phyloP scores from a whole-genome alignment of 2,797 vertebrate species.

The Gymnopithys bicolor region DNA sequence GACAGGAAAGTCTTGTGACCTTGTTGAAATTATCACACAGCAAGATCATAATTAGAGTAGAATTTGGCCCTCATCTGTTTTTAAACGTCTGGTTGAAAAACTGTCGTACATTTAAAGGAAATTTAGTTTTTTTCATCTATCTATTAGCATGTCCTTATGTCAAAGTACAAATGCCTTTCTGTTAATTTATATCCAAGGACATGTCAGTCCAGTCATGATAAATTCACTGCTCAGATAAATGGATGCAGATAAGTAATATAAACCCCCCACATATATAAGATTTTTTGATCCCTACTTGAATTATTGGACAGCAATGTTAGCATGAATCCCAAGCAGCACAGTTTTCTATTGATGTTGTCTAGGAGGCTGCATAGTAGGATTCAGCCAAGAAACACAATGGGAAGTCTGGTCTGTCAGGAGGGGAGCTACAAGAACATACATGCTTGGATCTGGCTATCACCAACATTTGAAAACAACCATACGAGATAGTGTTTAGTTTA shows the following conservation, averaged over 20 bases:
- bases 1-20: background rate
- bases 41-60: background rate
- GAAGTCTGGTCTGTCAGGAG: background rate
- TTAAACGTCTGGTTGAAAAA: background rate
- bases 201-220: background rate
- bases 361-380: background rate
- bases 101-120: background rate
- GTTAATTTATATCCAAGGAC: background rate
- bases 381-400: background rate
- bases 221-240: background rate
- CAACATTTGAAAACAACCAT: background rate
- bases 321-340: background rate
- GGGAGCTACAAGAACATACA: background rate
- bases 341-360: background rate
- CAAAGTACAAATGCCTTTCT: background rate
- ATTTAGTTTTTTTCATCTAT: background rate
- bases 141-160: background rate
- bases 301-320: background rate
- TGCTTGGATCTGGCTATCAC: background rate
- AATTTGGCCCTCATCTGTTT: background rate
- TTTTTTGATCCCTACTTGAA: background rate
- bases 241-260: background rate
- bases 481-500: background rate
- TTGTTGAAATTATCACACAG: background rate
- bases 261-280: background rate